Percentiles rank a stretch among this genome's conserved stretches.
phyloP scores from a whole-genome alignment of 1,140 invertebrate genomes.

The Dendrolimus kikuchii region DNA sequence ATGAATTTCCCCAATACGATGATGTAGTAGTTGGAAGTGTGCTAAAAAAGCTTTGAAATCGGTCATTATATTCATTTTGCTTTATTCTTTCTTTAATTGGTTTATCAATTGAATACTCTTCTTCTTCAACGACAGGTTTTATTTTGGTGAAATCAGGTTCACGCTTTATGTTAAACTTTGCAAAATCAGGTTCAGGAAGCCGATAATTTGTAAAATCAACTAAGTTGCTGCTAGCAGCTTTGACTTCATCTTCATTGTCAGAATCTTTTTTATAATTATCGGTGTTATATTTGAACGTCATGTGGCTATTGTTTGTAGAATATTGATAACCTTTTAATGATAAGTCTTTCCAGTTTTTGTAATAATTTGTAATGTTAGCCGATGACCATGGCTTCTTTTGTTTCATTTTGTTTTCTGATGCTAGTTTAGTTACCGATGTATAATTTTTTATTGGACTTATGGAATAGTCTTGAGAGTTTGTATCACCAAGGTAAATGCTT shows the following conservation, averaged over 20 bases:
- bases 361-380: constrained; percentile 24
- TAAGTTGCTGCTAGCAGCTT: constrained; percentile 49
- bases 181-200: constrained; percentile 33
- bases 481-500: too few relatives aligned
- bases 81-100: constrained; percentile 27
- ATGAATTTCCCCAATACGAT: constrained; percentile 50
- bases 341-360: constrained; percentile 32
- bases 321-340: constrained; percentile 48
- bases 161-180: constrained; percentile 33
- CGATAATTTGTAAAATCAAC: constrained; percentile 40
- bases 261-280: constrained; percentile 32
- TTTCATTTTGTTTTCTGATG: constrained; percentile 40
- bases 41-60: constrained; percentile 38
- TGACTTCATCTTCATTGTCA: constrained; percentile 38
- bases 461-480: constrained; percentile 15
- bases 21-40: constrained; percentile 26
- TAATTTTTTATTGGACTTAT: constrained; percentile 18
- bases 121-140: constrained; percentile 17
- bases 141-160: constrained; percentile 2
- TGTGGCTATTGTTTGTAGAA: constrained; percentile 43
- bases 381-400: constrained; percentile 29
- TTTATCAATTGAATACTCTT: constrained; percentile 20
- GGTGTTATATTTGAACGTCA: constrained; percentile 39
- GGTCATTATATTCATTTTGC: constrained; percentile 39
- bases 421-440: constrained; percentile 21